Base-by-base conservation (phyloP, 1,140 invertebrate genomes). In the Trachymyrmex cornetzi region DNA sequence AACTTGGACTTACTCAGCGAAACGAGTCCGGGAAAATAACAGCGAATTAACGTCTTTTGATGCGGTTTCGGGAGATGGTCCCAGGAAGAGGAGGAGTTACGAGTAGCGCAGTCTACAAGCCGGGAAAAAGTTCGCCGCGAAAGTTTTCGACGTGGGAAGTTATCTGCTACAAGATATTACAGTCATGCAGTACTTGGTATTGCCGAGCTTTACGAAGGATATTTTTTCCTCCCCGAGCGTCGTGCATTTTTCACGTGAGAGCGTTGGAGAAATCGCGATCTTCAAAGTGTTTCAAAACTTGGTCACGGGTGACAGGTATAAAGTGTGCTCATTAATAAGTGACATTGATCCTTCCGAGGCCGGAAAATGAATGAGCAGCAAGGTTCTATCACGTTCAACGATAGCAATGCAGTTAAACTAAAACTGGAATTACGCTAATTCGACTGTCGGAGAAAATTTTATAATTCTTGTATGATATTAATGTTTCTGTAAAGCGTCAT, bases 21-120 rank as follows among this genome's bases (percentile, higher is more conserved):
- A 88, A 61, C 59, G 53, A 53, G 63, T 80, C 38, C 7, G 75
- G 19, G 81, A 66, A 55, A 81, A 50, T 22, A 67, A 53, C 34
- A 24, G 27, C 59, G 72, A 88, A 88, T 89, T 88, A 89, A 86
- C 81, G 74, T n/a, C n/a, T 44, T 59, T 85, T 85, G 77, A 79
- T 66, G 63, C 81, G 53, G 50, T 77, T 84, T 74, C 27, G 53
- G 61, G 12, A 50, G 84, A 72, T 19, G 24, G 59, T 27, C 50
- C 59, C 9, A 30, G 22, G 22, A 69, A 44, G 44, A 19, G 50
- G 44, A 22, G 50, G 59, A 71, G 19, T 79, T 84, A 64, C 53
- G 22, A 38, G 38, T 6, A 69, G 48, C 67, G 44, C 48, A 86
- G 66, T 64, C 14, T 57, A 57, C 50, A 67, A 50, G 5, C 55